Evolutionary conservation across 2,113 vertebrate genomes (phyloP), one percentile per base, ranked within the genome.

Genomic region (Gadus chalcogrammus): DNA sequence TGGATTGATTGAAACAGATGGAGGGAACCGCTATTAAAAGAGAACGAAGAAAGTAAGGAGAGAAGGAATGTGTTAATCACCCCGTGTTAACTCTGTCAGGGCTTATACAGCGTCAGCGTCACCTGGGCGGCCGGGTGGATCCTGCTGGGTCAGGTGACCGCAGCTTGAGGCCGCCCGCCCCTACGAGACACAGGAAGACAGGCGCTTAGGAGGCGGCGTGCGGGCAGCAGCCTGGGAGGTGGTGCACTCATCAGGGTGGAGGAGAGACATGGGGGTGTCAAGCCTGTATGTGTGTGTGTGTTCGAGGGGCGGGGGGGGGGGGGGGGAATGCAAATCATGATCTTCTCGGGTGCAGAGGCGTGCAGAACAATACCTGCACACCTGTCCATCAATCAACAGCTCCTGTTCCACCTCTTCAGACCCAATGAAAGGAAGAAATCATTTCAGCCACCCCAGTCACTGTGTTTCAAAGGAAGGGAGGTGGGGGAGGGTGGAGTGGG

Each of bases 351-450:
- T 81, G 87, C 84, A 73, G 67, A 88, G 84, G 81, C 75, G 79
- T 82, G 81, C 78, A 84, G 77, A 86, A 88, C 85, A 88, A 87
- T 84, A 82, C 67, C 84, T 73, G 81, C 86, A 88, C 89, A 90
- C 86, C 89, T 90, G 86, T 88, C 87, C 85, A 89, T 90, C 89
- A 89, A 71, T 89, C 89, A 87, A 78, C 84, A 80, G 84, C 80
- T 86, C 71, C 78, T 85, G 80, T 86, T 90, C 84, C 84, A 83
- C 82, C 84, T 83, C 76, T 80, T 85, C 68, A 84, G 83, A 79
- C 71, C 65, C 75, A 56, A 64, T 56, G 31, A 75, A 48, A 18
- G 76, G 73, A 77, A 75, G 78, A 78, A 80, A 84, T 75, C 53
- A 59, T 48, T 9, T 48, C 80, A 84, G 84, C 74, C 80, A 69